phyloP scores from a whole-genome alignment of 2,888 invertebrate genomes.

The Dicycla oo region DNA sequence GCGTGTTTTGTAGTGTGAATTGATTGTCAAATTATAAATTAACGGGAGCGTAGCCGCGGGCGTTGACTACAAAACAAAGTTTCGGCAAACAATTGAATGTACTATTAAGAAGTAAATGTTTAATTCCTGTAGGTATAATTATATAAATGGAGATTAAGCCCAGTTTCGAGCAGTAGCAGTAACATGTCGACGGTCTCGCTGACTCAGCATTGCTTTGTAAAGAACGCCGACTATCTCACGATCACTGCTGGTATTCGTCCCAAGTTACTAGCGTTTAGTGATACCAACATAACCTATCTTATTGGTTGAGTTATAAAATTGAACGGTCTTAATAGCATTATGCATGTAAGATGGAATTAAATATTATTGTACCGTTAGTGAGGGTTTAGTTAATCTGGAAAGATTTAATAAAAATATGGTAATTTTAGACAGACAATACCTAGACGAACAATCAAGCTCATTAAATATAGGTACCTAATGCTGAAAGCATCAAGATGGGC shows the following conservation, averaged over 20 bases:
- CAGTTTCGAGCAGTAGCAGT: slow-evolving; percentile 65
- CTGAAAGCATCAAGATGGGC: not conserved
- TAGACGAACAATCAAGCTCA: not conserved
- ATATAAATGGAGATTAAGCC: slow-evolving; percentile 40
- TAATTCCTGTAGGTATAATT: slow-evolving; percentile 29
- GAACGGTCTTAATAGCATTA: not conserved
- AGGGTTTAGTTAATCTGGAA: not conserved
- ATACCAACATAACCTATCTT: not conserved
- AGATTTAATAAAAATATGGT: not conserved
- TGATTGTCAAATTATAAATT: no score
- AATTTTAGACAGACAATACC: not conserved
- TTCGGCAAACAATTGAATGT: slow-evolving; percentile 8
- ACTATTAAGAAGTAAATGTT: slow-evolving; percentile 32
- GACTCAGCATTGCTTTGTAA: slow-evolving; percentile 82
- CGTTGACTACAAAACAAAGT: not conserved
- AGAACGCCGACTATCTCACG: slow-evolving; percentile 82
- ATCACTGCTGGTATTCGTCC: slow-evolving; percentile 29
- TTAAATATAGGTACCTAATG: not conserved
- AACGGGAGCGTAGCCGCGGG: no score
- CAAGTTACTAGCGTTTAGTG: slow-evolving; percentile 53
- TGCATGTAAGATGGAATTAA: not conserved
- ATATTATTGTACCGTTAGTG: not conserved
- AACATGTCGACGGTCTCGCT: slow-evolving; percentile 70
- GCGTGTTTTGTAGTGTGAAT: no score
- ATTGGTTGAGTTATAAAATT: not conserved